These are phyloP conservation scores for Amniataba percoides DNA, from an alignment of 2,797 vertebrate species.

Conservation along the genomic window DNA sequence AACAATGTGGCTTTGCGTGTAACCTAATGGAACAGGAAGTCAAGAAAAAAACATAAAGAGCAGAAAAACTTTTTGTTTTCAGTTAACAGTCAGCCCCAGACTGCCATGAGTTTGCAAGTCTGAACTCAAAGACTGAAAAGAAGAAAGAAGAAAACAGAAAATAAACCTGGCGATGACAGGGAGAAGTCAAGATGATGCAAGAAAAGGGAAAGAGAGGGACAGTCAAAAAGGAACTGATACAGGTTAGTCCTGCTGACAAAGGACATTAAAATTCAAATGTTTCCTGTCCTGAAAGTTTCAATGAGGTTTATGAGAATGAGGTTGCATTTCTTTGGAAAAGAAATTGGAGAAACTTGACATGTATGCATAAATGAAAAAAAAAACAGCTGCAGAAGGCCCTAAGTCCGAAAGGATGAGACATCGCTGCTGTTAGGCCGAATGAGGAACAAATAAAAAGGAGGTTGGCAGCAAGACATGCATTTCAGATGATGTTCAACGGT, in stretches of 20 bases:
- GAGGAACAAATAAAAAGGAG: conserved; percentile 40
- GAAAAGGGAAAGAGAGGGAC: conserved; percentile 52
- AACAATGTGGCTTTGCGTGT: conserved; percentile 14
- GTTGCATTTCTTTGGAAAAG: conserved; percentile 32
- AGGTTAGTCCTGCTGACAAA: conserved; percentile 60
- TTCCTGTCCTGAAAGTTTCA: conserved; percentile 47
- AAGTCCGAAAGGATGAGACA: conserved; percentile 24
- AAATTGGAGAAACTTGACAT: neutral
- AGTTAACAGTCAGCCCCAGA: neutral
- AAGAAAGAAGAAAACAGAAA: conserved; percentile 46
- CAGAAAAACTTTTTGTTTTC: conserved; percentile 9
- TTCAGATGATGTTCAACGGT: conserved; percentile 15
- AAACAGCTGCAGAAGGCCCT: conserved; percentile 10
- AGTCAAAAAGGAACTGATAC: conserved; percentile 66
- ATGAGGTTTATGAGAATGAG: conserved; percentile 31
- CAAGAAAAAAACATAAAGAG: neutral
- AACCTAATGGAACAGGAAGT: conserved; percentile 23
- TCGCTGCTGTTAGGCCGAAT: conserved; percentile 27
- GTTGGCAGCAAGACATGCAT: conserved; percentile 4
- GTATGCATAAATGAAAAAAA: neutral
- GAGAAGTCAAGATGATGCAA: conserved; percentile 68
- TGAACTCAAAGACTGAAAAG: conserved; percentile 14
- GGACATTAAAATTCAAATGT: conserved; percentile 51
- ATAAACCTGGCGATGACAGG: conserved; percentile 53
- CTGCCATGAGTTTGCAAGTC: conserved; percentile 30